Conservation (phyloP, 2,113 vertebrate species). For the Calyptommatus sinebrachiatus region DNA sequence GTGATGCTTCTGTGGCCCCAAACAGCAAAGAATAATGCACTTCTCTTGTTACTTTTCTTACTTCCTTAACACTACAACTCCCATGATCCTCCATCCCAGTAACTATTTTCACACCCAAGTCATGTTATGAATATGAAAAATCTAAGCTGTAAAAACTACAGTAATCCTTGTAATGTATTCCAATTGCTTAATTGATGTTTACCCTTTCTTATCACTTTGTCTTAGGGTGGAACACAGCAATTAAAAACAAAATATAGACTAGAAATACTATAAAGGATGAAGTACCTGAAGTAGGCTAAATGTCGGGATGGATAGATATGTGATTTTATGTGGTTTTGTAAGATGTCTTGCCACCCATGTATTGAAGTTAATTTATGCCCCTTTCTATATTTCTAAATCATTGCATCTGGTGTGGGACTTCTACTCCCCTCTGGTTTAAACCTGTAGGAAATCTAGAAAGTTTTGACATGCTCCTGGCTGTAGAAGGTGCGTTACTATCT, state of each 20-base stretch:
- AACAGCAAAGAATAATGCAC: not conserved
- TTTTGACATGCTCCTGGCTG: not conserved
- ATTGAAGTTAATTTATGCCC: not conserved
- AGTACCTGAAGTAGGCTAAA: too few relatives aligned
- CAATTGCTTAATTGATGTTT: not conserved
- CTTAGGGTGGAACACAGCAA: too few relatives aligned
- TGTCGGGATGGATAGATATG: too few relatives aligned
- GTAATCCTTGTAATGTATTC: not conserved
- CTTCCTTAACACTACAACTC: too few relatives aligned
- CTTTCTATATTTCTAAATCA: not conserved
- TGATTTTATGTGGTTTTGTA: not conserved
- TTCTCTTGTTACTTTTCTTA: not conserved
- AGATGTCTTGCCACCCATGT: not conserved
- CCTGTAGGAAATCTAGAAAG: not conserved
- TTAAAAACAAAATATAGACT: too few relatives aligned
- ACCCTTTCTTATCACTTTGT: too few relatives aligned
- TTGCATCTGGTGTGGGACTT: not conserved
- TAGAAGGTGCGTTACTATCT: not conserved
- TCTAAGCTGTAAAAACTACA: not conserved
- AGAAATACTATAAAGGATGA: too few relatives aligned
- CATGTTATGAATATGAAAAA: not conserved
- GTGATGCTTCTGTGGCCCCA: too few relatives aligned
- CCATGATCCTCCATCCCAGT: too few relatives aligned
- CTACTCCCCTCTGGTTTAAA: not conserved
- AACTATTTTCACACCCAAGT: not conserved